Evolutionary conservation across 2,797 vertebrate species (phyloP), one percentile per base, ranked within the genome.

Genomic region (Varecia variegata): DNA sequence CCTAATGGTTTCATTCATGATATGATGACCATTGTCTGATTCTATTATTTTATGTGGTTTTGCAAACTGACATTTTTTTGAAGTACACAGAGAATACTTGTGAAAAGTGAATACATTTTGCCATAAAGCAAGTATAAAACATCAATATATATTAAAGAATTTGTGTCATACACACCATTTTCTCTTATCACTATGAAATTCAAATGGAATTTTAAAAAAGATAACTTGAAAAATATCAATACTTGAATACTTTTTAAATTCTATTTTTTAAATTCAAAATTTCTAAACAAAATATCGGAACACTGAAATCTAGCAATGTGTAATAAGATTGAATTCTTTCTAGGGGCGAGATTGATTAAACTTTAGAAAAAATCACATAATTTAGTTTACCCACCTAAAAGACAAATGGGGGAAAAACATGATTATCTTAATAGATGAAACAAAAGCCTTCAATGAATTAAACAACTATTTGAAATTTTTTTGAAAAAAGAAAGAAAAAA

Each of bases 261-360:
- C 32, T 93, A 88, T 91, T 77, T 90, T 9, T 85, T 76, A 89
- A 80, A 92, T 85, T 89, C 2, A 58, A 93, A 95, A 79, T 50
- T 80, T 83, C 27, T 58, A 32, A 80, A 86, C 5, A 77, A 83
- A 89, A 60, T 73, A 71, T 70, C n/a, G 21, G 35, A 85, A 73
- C 7, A 35, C 20, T 80, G 10, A 88, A 56, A 67, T 85, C 65
- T 88, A 58, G 3, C 23, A 25, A 14, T 40, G 17, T 82, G 13
- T 54, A 92, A 56, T 50, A 67, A 88, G 80, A 71, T 20, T 8
- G 3, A 74, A 80, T 62, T 58, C 13, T 88, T 73, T 85, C 13
- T 25, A 81, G 67, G 56, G 14, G 21, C 14, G 35, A 73, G 2
- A 32, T 43, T 85, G 45, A 89, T 40, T 74, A 68, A 50, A 40